These are phyloP conservation scores for Eleginops maclovinus DNA, from an alignment of 2,113 vertebrate species.

Conservation along the genomic window DNA sequence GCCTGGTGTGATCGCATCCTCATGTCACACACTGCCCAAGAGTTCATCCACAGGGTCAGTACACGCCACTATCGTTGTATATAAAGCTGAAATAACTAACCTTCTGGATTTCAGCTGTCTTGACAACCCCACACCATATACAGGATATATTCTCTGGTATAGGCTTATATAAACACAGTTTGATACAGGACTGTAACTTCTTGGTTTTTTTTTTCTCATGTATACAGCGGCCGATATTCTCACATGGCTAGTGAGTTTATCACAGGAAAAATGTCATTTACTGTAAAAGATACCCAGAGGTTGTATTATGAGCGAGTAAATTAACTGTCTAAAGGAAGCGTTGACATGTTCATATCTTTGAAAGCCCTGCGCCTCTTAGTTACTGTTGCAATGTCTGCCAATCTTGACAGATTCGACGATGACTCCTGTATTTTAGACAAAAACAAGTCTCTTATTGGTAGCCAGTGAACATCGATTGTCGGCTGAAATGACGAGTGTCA, in stretches of 20 bases:
- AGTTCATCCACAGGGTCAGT: constrained; percentile 79
- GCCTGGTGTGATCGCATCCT: constrained; percentile 89
- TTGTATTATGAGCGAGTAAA: neutral
- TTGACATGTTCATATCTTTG: neutral
- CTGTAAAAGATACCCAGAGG: neutral
- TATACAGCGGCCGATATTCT: neutral
- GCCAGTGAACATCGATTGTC: neutral
- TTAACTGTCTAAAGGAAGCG: neutral
- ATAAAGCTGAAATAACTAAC: neutral
- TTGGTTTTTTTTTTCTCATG: neutral
- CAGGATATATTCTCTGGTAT: neutral
- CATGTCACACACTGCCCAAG: constrained; percentile 80
- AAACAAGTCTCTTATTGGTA: neutral
- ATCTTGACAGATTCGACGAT: neutral
- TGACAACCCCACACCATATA: neutral
- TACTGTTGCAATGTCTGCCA: neutral
- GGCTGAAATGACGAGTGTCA: too few relatives aligned
- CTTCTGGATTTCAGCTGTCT: neutral
- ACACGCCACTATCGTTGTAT: neutral
- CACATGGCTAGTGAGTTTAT: neutral
- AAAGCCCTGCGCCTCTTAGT: neutral
- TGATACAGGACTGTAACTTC: neutral
- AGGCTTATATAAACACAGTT: neutral
- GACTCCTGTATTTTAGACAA: neutral
- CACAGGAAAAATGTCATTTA: neutral